Evolutionary conservation across 2,797 vertebrate genomes (phyloP), one percentile per base, ranked within the genome.

Genomic region (Echiichthys vipera): DNA sequence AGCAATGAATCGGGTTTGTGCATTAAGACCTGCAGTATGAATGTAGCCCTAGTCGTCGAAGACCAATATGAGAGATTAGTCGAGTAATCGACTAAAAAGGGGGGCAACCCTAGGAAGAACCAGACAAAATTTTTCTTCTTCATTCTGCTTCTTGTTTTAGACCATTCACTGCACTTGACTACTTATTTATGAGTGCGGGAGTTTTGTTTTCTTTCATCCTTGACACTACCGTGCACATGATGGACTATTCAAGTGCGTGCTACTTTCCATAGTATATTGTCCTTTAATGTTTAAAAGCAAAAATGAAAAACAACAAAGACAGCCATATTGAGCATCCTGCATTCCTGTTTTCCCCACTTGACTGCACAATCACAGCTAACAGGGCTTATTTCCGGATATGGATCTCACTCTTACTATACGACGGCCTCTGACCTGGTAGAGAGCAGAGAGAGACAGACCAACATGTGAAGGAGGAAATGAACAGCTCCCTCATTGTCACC

Each of bases 401-500:
- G 58, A 83, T 81, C 71, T 79, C 7, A 32, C 53, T 36, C 55
- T 55, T 69, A 53, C 55, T 53, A 9, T 56, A 46, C 63, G 49
- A 50, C 46, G 57, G 67, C 80, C 68, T 68, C 56, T 62, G 54
- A 74, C 59, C 55, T 57, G 37, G n/a, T 64, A 70, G 40, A 75
- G 64, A 73, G 45, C 47, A 73, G 11, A 43, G 56, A 56, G 51
- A 62, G 53, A 54, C 14, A 42, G 49, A 57, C 20, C 42, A 80
- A 67, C 57, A 78, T 59, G 69, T 65, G 73, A 71, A 29, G 51
- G 68, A 83, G 81, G 66, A 78, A 85, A 88, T 83, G 39, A 62
- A 83, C 76, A 81, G 65, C 46, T 89, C 70, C 58, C 68, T 87
- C 75, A 80, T 43, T 84, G 83, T 88, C 86, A 89, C 72, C 81